Conservation (phyloP, 2,113 vertebrate species). For the Pedionomus torquatus region DNA sequence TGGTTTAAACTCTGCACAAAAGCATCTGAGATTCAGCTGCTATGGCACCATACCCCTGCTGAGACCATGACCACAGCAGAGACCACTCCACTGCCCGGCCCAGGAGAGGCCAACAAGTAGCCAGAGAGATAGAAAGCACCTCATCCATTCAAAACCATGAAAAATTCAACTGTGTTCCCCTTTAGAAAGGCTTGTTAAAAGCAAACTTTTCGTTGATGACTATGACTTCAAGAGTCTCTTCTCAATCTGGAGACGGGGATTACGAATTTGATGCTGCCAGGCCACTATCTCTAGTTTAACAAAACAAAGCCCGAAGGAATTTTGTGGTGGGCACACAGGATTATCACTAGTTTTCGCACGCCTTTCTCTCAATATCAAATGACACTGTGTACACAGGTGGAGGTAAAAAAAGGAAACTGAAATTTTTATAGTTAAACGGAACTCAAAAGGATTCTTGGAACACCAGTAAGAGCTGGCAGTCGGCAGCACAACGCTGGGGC, state of each 20-base stretch:
- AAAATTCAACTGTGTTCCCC: background rate
- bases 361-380: background rate
- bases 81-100: background rate
- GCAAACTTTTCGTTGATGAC: background rate
- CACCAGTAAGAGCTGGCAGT: background rate
- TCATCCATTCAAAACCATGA: background rate
- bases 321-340: background rate
- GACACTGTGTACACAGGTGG: rapidly evolving
- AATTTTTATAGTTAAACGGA: background rate
- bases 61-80: background rate
- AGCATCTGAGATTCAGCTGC: background rate
- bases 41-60: background rate
- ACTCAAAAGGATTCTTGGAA: background rate
- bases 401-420: background rate
- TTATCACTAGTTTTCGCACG: background rate
- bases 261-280: background rate
- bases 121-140: background rate
- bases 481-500: background rate
- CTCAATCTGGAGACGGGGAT: background rate
- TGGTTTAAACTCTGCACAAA: background rate
- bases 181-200: background rate
- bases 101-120: background rate
- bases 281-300: background rate
- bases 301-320: background rate
- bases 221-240: background rate